These are phyloP conservation scores for Phenganax stokvisi DNA, from an alignment of 92 coral and sea anemone genomes.

Conservation along the genomic window DNA sequence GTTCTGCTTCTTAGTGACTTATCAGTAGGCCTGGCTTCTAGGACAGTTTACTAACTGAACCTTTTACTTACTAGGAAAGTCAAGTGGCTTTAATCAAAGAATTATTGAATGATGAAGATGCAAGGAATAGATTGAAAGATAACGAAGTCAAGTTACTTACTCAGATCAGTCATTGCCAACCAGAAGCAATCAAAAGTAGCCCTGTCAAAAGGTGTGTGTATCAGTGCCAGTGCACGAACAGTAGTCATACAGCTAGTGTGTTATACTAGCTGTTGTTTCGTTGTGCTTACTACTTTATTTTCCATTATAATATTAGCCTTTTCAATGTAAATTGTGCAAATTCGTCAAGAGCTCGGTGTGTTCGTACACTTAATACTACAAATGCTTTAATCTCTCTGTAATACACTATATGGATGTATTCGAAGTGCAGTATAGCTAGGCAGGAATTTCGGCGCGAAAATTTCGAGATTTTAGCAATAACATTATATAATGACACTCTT, in stretches of 20 bases:
- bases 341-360: too few relatives aligned
- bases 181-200: slow-evolving; percentile 62
- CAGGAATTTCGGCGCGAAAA: too few relatives aligned
- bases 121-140: slow-evolving; percentile 82
- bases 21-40: not conserved
- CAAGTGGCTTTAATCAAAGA: slow-evolving; percentile 95
- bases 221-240: not conserved
- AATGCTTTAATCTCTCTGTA: too few relatives aligned
- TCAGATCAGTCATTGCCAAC: slow-evolving; percentile 70
- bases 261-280: not conserved
- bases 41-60: not conserved
- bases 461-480: too few relatives aligned
- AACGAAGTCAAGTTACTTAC: slow-evolving; percentile 82
- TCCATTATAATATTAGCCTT: not conserved
- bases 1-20: not conserved
- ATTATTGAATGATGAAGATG: slow-evolving; percentile 78
- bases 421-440: too few relatives aligned
- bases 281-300: not conserved
- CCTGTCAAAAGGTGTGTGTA: slow-evolving; percentile 73
- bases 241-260: not conserved
- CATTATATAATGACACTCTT: too few relatives aligned
- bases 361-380: too few relatives aligned
- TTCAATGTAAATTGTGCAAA: not conserved
- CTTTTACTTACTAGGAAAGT: slow-evolving; percentile 56
- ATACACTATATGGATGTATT: too few relatives aligned